Evolutionary conservation across 2,888 invertebrate genomes (phyloP).

Genomic region (Chamaedrilus cognettii): DNA sequence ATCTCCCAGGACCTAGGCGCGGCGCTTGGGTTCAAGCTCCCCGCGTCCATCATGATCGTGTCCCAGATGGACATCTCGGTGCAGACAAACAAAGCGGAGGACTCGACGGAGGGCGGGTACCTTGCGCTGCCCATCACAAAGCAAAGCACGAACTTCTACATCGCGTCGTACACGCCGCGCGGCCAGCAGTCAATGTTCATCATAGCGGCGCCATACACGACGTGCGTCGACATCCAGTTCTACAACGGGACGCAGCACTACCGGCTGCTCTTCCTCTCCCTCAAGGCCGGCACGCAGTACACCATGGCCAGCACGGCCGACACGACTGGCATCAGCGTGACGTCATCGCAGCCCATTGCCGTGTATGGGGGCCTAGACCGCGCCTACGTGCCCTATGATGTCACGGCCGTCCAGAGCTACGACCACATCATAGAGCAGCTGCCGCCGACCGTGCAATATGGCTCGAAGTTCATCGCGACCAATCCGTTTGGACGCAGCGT

Average conservation of each 20-base stretch:
- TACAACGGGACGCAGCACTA: background rate
- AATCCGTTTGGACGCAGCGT: constrained; percentile 6
- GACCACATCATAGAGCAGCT: constrained; percentile 27
- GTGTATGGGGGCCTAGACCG: constrained; percentile 23
- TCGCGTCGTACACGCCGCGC: constrained; percentile 15
- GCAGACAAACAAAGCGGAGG: constrained; percentile 19
- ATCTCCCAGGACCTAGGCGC: background rate
- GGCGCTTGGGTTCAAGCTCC: background rate
- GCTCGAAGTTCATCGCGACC: constrained; percentile 12
- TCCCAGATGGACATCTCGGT: constrained; percentile 15
- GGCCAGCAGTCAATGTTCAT: background rate
- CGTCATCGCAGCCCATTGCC: constrained; percentile 20
- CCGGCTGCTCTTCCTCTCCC: background rate
- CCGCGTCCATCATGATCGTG: constrained; percentile 1
- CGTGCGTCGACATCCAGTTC: constrained; percentile 8
- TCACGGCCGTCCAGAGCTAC: constrained; percentile 1
- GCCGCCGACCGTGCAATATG: constrained; percentile 18
- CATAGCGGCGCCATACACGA: constrained; percentile 13
- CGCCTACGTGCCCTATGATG: constrained; percentile 9
- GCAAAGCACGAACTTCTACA: constrained; percentile 8
- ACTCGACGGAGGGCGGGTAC: constrained; percentile 13
- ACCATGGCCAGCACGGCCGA: constrained; percentile 7
- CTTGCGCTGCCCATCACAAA: constrained; percentile 17
- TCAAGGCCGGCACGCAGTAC: constrained; percentile 10
- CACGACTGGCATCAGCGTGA: constrained; percentile 20